phyloP scores from a whole-genome alignment of 2,888 invertebrate genomes.

The Scaptomyza flava region DNA sequence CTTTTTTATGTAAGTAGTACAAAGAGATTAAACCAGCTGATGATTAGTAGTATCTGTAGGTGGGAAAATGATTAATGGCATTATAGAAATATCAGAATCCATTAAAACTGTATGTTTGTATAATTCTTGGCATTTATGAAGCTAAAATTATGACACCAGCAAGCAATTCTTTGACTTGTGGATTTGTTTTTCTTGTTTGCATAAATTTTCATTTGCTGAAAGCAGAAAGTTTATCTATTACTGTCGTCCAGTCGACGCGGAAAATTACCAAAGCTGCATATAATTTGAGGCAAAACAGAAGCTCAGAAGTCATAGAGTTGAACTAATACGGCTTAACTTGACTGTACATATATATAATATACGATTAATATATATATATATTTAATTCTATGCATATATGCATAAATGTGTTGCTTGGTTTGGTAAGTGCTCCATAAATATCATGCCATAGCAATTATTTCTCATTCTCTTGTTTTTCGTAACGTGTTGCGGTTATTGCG shows the following conservation, averaged over 20 bases:
- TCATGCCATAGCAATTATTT: conserved; percentile 51
- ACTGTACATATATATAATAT: neutral
- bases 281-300: conserved; percentile 28
- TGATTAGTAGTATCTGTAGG: too few species aligned
- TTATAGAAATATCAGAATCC: conserved; percentile 5
- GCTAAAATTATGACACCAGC: conserved; percentile 23
- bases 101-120: conserved; percentile 6
- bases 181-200: neutral
- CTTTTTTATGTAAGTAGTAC: too few species aligned
- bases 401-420: conserved; percentile 7
- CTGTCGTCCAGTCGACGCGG: conserved; percentile 4
- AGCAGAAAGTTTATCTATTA: conserved; percentile 42
- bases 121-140: conserved; percentile 12
- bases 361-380: neutral
- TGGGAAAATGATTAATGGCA: conserved; percentile 43
- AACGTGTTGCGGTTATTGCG: conserved; percentile 56
- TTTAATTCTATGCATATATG: conserved; percentile 5
- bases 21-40: too few species aligned
- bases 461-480: conserved; percentile 39
- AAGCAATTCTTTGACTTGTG: neutral
- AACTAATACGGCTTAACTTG: conserved; percentile 9
- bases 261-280: conserved; percentile 28
- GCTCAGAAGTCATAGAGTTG: conserved; percentile 29
- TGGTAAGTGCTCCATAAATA: conserved; percentile 36
- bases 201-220: conserved; percentile 48